Evolutionary conservation across 2,888 invertebrate genomes (phyloP), one percentile per base, ranked within the genome.

Genomic region (Sycophila texana): DNA sequence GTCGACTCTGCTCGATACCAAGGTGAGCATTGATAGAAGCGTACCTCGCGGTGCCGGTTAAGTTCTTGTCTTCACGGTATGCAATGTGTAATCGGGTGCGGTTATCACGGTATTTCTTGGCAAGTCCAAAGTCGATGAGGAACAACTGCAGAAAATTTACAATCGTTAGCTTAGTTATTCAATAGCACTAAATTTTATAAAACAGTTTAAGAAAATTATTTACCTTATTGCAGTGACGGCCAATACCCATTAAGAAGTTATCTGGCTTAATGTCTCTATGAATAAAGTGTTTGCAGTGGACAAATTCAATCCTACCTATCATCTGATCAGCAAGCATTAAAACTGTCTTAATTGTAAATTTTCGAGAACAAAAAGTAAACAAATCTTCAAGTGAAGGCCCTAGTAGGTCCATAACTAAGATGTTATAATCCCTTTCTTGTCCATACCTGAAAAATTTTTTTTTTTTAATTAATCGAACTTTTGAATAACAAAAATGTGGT

Each of bases 321-420:
- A 96, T 96, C 91, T 96, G 96, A 91, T 98, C 98, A 89, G 98
- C 99, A 88, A 99, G 93, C 99, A 99, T 99, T 84, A 99, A 95
- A 83, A 99, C 99, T 84, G 99, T 99, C 93, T 99, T 99, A 93
- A 99, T 98, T 86, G 99, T 99, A 92, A 99, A 99, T 90, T 98
- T 96, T 83, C 99, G 96, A 82, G 98, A 96, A 92, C 99, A 99
- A 92, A 99, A 99, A 92, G 99, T 99, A 93, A 99, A 99, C 73
- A 99, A 94, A 92, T 99, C 99, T 92, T 99, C 99, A 74, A 99
- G 93, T 73, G 98, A 98, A 1, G 99, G 99, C 63, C 99, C 99
- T 84, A 99, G 93, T 74, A 99, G 94, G 92, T 99, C 99, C 99
- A 99, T 99, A 84, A 99, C 99, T 87, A 99, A 94, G 84, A 99